phyloP scores from a whole-genome alignment of 2,113 vertebrate genomes.

The Isichthys henryi region DNA sequence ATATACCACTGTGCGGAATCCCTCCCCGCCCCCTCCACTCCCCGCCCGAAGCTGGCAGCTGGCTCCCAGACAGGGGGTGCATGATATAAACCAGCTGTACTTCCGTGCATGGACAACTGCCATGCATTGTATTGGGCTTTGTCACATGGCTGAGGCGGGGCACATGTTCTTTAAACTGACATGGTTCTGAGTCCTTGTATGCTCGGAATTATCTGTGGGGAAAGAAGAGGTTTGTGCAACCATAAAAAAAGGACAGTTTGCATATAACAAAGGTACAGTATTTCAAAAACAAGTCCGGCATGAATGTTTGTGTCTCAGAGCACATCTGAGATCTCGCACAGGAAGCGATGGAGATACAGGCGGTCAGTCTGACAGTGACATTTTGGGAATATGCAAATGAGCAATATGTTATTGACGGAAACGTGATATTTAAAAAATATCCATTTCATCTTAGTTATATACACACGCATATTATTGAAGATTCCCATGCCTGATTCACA shows the following conservation, averaged over 20 bases:
- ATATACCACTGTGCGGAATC: conserved; percentile 59
- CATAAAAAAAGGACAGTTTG: not conserved
- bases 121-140: conserved; percentile 27
- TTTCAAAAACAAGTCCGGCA: not conserved
- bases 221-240: not conserved
- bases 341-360: not conserved
- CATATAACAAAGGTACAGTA: not conserved
- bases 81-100: conserved; percentile 49
- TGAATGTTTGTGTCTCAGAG: not conserved
- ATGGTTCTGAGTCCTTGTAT: not conserved
- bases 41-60: conserved; percentile 66
- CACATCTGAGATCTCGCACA: not conserved
- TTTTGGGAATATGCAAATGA: not conserved
- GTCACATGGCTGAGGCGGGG: not conserved
- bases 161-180: conserved; percentile 5
- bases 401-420: not conserved
- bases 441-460: not conserved
- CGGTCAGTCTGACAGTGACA: not conserved
- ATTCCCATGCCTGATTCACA: not conserved
- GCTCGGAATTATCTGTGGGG: not conserved
- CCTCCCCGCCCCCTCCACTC: conserved; percentile 48
- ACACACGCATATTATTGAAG: not conserved
- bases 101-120: conserved; percentile 27
- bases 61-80: conserved; percentile 54
- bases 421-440: not conserved